Evolutionary conservation across 2,888 invertebrate genomes (phyloP), one percentile per base, ranked within the genome.

Genomic region (Schizotus pectinicornis): DNA sequence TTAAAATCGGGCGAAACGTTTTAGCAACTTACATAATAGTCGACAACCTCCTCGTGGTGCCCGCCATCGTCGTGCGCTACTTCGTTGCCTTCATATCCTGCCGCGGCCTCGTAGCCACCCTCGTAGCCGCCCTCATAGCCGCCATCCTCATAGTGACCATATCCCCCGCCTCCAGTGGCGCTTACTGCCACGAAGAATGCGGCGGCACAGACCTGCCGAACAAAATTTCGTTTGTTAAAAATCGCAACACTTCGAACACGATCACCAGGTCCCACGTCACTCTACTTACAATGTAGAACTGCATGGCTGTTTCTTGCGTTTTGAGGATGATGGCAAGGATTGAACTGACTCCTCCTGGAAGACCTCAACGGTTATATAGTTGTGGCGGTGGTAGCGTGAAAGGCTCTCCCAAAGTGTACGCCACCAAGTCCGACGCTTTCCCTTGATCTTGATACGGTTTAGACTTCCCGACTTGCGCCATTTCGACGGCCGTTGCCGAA

Each of bases 91-190:
- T 63, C 67, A 14, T 62, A 59, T 22, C 54, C 56, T 11, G 46
- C 56, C 12, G 56, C 30, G 42, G 47, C 64, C 30, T 61, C 46
- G 34, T 58, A 56, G 37, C 58, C 64, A 38, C 64, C 67, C 31
- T 59, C 70, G 12, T 58, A 58, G 38, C 58, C 59, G 45, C 64
- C 73, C 14, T 61, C 70, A 36, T 70, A 64, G 46, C 69, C 72
- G 48, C 58, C 65, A 45, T 63, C 65, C 56, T 69, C 73, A 51
- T 71, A 72, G 50, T 72, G 70, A 35, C 67, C 74, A 56, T 71
- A 70, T 56, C 68, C 69, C 62, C 71, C 69, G 65, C 69, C 76
- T 76, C 74, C 75, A 69, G 72, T 73, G 64, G 73, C 75, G 45
- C 60, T 64, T 3, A 70, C 72, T 46, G 64, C 70, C 69, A 68